phyloP scores from a whole-genome alignment of 2,113 vertebrate genomes.

The Passer domesticus region DNA sequence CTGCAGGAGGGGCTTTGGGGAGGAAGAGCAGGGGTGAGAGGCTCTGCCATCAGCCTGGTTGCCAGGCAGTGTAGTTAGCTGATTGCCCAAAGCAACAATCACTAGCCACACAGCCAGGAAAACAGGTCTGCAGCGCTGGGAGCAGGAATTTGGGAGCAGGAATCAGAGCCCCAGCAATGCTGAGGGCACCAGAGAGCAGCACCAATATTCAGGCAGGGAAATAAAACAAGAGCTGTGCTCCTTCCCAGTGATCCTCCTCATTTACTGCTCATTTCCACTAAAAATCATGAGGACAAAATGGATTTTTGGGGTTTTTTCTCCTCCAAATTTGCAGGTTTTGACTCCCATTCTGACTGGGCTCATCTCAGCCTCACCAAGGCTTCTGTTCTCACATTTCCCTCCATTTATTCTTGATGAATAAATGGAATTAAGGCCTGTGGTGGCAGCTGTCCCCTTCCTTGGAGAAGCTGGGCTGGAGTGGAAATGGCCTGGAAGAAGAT shows the following conservation, averaged over 20 bases:
- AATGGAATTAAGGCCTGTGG: neutral
- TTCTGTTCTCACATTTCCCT: neutral
- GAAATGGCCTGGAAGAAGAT: neutral
- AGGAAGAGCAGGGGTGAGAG: neutral
- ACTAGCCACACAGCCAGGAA: slow-evolving; percentile 90
- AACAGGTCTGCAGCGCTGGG: slow-evolving; percentile 63
- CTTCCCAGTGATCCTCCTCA: neutral
- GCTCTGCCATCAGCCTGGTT: slow-evolving; percentile 75
- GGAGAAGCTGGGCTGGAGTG: neutral
- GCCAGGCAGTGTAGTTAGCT: slow-evolving; percentile 93
- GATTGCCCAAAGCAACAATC: slow-evolving; percentile 85
- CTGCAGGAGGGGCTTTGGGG: neutral
- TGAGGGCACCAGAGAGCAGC: neutral
- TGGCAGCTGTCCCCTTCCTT: neutral
- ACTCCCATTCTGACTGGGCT: neutral
- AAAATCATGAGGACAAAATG: neutral
- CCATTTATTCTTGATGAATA: neutral
- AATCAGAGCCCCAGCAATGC: neutral
- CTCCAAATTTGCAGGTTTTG: neutral
- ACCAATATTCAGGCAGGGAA: neutral
- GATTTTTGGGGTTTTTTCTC: neutral
- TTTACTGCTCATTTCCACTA: neutral
- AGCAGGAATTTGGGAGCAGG: neutral
- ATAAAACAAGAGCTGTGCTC: rapidly evolving
- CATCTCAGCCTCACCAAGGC: rapidly evolving